These are phyloP conservation scores for Festucalex cinctus DNA, from an alignment of 2,113 vertebrate species.

Conservation along the genomic window DNA sequence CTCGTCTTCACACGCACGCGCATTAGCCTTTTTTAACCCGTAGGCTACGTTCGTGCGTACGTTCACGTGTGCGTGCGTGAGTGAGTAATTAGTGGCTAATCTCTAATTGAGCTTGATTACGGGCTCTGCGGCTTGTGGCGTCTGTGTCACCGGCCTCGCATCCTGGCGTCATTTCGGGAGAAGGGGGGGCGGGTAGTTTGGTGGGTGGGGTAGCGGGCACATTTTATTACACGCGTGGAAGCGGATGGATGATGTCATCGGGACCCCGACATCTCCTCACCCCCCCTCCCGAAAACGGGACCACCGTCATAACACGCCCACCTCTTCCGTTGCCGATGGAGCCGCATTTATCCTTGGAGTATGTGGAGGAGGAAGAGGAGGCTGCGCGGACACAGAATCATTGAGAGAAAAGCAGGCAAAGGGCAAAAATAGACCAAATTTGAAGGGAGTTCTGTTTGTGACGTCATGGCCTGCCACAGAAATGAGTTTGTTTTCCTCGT, in stretches of 20 bases:
- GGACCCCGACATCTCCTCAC: slow-evolving; percentile 35
- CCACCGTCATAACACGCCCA: slow-evolving; percentile 40
- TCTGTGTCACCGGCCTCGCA: slow-evolving; percentile 50
- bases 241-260: slow-evolving; percentile 75
- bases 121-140: slow-evolving; percentile 42
- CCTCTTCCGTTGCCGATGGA: slow-evolving; percentile 50
- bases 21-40: slow-evolving; percentile 34
- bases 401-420: slow-evolving; percentile 42
- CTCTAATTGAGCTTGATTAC: slow-evolving; percentile 69
- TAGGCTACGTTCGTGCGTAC: background rate
- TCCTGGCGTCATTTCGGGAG: slow-evolving; percentile 45
- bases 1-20: background rate
- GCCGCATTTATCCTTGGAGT: slow-evolving; percentile 49
- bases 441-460: background rate
- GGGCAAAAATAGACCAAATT: slow-evolving; percentile 32
- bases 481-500: background rate
- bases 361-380: slow-evolving; percentile 30
- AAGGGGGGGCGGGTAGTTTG: slow-evolving; percentile 31
- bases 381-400: slow-evolving; percentile 43
- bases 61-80: slow-evolving; percentile 11
- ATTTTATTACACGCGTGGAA: slow-evolving; percentile 10
- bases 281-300: slow-evolving; percentile 2
- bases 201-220: slow-evolving; percentile 5
- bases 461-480: background rate
- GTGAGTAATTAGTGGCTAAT: slow-evolving; percentile 66